phyloP scores from a whole-genome alignment of 2,113 vertebrate species.

The Plectropomus leopardus region DNA sequence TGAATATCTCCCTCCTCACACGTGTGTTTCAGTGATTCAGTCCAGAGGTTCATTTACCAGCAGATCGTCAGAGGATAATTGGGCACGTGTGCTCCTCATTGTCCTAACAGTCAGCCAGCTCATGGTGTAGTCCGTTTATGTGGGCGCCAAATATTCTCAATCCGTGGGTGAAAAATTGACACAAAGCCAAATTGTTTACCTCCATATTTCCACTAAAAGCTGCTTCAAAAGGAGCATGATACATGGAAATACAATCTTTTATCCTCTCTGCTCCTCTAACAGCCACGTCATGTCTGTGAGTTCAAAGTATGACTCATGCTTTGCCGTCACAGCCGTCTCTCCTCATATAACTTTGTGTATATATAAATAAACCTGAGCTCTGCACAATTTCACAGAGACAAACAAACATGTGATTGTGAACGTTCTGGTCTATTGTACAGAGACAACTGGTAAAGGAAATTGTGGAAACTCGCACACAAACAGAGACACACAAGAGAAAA shows the following conservation, averaged over 20 bases:
- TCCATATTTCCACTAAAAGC: conserved; percentile 50
- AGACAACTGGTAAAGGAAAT: conserved; percentile 11
- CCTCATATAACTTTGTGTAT: conserved; percentile 11
- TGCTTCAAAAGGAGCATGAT: conserved; percentile 34
- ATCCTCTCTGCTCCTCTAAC: conserved; percentile 29
- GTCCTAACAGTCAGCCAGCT: conserved; percentile 53
- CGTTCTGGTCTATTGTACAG: background rate
- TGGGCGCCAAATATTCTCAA: conserved; percentile 39
- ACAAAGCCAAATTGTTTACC: conserved; percentile 59
- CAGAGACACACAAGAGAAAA: conserved; percentile 1
- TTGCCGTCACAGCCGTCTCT: background rate
- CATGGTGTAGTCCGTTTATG: conserved; percentile 47
- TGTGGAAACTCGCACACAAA: background rate
- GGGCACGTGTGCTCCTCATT: conserved; percentile 60
- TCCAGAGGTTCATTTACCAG: conserved; percentile 47
- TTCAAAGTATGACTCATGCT: conserved; percentile 40
- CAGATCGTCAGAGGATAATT: conserved; percentile 69
- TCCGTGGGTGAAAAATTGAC: conserved; percentile 35
- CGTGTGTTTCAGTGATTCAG: conserved; percentile 56
- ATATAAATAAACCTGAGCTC: conserved; percentile 1
- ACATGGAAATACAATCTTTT: conserved; percentile 22
- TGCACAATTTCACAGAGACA: background rate
- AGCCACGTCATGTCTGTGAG: conserved; percentile 22
- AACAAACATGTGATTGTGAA: background rate
- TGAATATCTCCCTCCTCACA: conserved; percentile 38